Base-by-base conservation (phyloP, 2,113 vertebrate species). In the Vidua chalybeata region DNA sequence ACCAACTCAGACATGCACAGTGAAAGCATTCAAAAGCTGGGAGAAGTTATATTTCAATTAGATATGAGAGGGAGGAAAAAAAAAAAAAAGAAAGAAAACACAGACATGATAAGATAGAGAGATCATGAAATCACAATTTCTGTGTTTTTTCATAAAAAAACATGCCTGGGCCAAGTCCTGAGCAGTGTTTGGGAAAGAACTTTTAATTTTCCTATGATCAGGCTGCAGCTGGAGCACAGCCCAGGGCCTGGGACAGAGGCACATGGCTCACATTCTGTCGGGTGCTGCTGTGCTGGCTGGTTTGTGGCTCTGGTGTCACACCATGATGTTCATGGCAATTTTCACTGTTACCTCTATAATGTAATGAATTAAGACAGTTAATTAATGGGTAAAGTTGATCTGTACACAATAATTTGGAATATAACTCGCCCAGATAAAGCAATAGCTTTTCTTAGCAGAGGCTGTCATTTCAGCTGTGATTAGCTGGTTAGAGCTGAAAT, bases 51-150 rank as follows among this genome's bases (percentile, higher is more conserved):
- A 13, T 63, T 62, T 37, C 26, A 74, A 46, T 23, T 67, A 78
- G 28, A 18, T 78, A 24, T 13, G 11, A 45, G 27, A 24, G 22
- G 24, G 39, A 61, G 21, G 3, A 7, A 9, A 33, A 41, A 58
- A 41, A 35, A 58, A 39, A 51, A 24, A 17, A 30, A 45, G 12
- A n/a, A 33, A 19, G 2, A 20, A 21, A 30, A 5, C 1, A 1
- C 21, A 49, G 54, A 33, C 0, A 19, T 24, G 8, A 17, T 62
- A 71, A 77, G 3, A 3, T 87, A 31, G 35, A 66, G 41, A 58
- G 10, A 24, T n/a, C 17, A 12, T 54, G 10, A 64, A 84, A 75
- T 87, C 2, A 0, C 7, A 0, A 1, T 66, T 84, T 48, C 10
- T 80, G 9, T 27, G 46, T 1, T 26, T 66, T 87, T 81, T 84